Percentiles rank a stretch among this genome's conserved stretches.
Evolutionary conservation across 1,140 invertebrate genomes (phyloP).

Genomic region (Tribolium castaneum): DNA sequence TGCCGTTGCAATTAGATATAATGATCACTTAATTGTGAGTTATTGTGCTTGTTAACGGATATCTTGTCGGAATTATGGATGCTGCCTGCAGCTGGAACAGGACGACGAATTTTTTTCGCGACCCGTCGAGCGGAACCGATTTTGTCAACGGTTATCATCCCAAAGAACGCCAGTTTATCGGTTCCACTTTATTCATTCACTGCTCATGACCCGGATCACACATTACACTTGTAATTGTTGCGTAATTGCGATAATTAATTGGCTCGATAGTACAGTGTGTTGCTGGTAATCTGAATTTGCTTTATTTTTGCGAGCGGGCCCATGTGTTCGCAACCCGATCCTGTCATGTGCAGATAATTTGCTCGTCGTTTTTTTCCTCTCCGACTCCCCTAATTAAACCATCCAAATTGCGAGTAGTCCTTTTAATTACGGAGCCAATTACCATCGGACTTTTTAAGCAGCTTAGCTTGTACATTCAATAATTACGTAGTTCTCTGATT

Average conservation of each 20-base stretch:
- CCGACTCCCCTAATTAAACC: constrained; percentile 55
- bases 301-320: background rate
- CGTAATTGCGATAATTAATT: no score
- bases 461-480: constrained; percentile 58
- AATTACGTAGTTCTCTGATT: constrained; percentile 56
- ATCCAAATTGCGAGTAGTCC: constrained; percentile 57
- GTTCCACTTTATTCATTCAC: no score
- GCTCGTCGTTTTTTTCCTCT: background rate
- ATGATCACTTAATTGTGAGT: constrained; percentile 63
- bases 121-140: constrained; percentile 2
- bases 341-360: background rate
- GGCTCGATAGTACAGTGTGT: no score
- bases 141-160: background rate
- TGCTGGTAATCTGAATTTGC: no score
- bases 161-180: background rate
- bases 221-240: no score
- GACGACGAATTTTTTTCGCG: constrained; percentile 5
- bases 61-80: constrained; percentile 61
- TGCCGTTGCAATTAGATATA: constrained; percentile 61
- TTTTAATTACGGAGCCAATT: constrained; percentile 59
- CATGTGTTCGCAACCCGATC: background rate
- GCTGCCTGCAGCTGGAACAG: constrained; percentile 47
- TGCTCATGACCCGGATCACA: no score
- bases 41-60: constrained; percentile 61
- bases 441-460: constrained; percentile 57